These are phyloP conservation scores for Notospermus geniculatus DNA, from an alignment of 1,140 invertebrate genomes.

Conservation along the genomic window DNA sequence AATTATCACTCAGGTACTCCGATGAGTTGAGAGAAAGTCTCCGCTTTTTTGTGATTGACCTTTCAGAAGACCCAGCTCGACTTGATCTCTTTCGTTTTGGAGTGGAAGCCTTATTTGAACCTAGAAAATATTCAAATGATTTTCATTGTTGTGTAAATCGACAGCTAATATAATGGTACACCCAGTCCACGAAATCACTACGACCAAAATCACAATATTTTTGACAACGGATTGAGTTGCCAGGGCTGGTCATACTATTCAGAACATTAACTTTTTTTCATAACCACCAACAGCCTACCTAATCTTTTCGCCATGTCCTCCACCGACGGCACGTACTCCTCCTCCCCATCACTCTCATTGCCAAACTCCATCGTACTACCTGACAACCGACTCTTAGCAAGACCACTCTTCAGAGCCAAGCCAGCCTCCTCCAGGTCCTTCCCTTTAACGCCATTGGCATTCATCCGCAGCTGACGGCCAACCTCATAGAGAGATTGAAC, in stretches of 20 bases:
- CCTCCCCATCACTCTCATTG: not conserved
- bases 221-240: not conserved
- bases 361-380: not conserved
- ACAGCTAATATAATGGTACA: not conserved
- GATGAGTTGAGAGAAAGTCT: conserved; percentile 3
- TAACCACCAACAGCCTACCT: not conserved
- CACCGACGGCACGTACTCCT: not conserved
- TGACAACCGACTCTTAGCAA: not conserved
- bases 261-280: not conserved
- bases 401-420: not conserved
- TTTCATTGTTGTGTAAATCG: too few species aligned
- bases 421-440: conserved; percentile 2
- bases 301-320: not conserved
- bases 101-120: conserved; percentile 7
- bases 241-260: not conserved
- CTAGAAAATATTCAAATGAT: too few species aligned
- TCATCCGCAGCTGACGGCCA: conserved; percentile 28
- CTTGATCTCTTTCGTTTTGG: conserved; percentile 12
- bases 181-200: not conserved
- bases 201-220: not conserved
- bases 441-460: not conserved
- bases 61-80: not conserved
- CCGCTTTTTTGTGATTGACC: not conserved
- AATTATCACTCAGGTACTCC: conserved; percentile 4
- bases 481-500: conserved; percentile 40